Evolutionary conservation across 2,888 invertebrate species (phyloP).

Genomic region (Ormia ochracea): DNA sequence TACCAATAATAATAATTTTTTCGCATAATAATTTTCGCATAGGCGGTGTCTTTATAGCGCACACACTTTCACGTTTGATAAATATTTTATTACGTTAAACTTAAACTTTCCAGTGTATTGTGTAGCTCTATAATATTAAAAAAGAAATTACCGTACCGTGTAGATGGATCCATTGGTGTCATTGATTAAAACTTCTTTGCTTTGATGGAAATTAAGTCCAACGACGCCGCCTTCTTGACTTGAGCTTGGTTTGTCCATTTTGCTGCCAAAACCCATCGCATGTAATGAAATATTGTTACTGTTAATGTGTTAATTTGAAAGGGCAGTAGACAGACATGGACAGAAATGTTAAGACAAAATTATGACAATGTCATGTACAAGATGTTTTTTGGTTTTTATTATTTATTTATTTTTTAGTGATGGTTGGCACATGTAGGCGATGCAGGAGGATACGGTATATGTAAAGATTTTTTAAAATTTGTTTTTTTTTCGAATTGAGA

Average conservation of each 20-base stretch:
- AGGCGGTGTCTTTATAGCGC: too few species aligned
- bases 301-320: constrained; percentile 67
- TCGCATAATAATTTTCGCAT: too few species aligned
- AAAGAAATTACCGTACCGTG: constrained; percentile 71
- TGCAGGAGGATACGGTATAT: not conserved
- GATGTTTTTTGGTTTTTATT: not conserved
- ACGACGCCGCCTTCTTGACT: constrained; percentile 92
- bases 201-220: constrained; percentile 92
- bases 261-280: constrained; percentile 87
- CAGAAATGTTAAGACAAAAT: constrained; percentile 20
- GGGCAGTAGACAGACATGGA: not conserved
- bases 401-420: not conserved
- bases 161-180: constrained; percentile 82
- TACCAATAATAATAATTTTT: too few species aligned
- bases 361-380: not conserved
- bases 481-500: constrained; percentile 18
- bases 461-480: not conserved
- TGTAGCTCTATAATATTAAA: not conserved
- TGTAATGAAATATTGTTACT: constrained; percentile 88
- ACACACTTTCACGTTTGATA: too few species aligned
- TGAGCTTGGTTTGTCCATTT: constrained; percentile 88
- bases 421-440: not conserved
- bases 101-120: not conserved
- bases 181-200: constrained; percentile 90
- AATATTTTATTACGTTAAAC: too few species aligned